These are phyloP conservation scores for Philereme vetulata DNA, from an alignment of 2,888 invertebrate genomes.

Conservation along the genomic window DNA sequence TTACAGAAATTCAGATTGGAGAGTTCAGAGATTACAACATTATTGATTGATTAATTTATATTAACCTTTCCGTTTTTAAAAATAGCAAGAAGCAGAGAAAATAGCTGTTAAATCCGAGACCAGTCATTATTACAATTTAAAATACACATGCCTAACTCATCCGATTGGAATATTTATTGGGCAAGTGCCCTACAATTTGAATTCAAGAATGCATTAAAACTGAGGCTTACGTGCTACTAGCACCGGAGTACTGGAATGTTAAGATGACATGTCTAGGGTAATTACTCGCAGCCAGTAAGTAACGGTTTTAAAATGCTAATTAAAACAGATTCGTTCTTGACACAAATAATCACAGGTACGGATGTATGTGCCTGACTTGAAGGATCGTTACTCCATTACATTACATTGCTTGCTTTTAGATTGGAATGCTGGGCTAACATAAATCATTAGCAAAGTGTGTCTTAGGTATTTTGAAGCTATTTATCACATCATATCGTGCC, in stretches of 20 bases:
- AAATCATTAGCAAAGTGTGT: conserved; percentile 6
- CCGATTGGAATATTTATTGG: too few relatives aligned
- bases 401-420: conserved; percentile 9
- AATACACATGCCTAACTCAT: too few relatives aligned
- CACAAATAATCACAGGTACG: conserved; percentile 49
- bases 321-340: conserved; percentile 53
- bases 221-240: conserved; percentile 2
- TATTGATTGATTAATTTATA: too few relatives aligned
- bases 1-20: too few relatives aligned
- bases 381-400: conserved; percentile 20
- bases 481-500: not conserved
- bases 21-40: too few relatives aligned
- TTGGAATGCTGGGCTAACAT: conserved; percentile 12
- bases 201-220: conserved; percentile 5
- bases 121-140: too few relatives aligned
- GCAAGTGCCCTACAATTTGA: not conserved
- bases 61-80: too few relatives aligned
- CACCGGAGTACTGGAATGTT: conserved; percentile 14
- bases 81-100: too few relatives aligned
- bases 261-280: conserved; percentile 31
- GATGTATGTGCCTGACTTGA: conserved; percentile 42
- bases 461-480: conserved; percentile 2
- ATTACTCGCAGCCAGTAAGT: conserved; percentile 29
- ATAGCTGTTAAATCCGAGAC: too few relatives aligned
- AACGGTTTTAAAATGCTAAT: conserved; percentile 56